Evolutionary conservation across 1,140 invertebrate genomes (phyloP), one percentile per base, ranked within the genome.

Genomic region (Drosophila nikananu): DNA sequence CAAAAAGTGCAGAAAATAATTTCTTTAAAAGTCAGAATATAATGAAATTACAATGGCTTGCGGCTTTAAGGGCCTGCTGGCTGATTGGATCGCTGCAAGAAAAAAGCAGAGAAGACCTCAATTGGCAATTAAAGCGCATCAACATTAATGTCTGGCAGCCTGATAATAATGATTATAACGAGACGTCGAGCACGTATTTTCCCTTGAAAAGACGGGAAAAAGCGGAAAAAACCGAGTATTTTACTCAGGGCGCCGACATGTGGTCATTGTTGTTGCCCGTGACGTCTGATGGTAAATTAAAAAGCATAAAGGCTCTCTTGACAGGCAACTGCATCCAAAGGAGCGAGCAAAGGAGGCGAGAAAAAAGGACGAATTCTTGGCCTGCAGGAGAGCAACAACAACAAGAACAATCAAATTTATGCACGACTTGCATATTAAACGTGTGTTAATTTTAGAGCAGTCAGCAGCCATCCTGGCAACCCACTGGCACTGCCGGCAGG

Each of bases 401-500:
- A 51, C 74, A 84, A 51, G 35, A 77, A 77, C 70, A 77, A 73
- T 58, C 73, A 77, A 87, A 89, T 87, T 89, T 89, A 89, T 89
- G 86, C 86, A 89, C 86, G 86, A 90, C 86, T 86, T 90, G 86
- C 86, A 89, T 89, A 89, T 90, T 89, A 89, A 89, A 90, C 86
- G 86, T 90, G 86, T 89, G 86, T 89, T 86, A 89, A 89, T 89
- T 91, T 89, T 89, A 90, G 86, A 89, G 82, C 74, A 84, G 75
- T 68, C 27, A 27, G 27, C 27, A 27, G 81, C 63, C 72, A 60
- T 49, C 57, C 57, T 30, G 37, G 62, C n/a, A 75, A 35, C n/a
- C 59, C 8, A 9, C 41, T 17, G 39, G 70, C 30, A 1, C 1
- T 9, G 46, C 17, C 13, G 41, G n/a, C 62, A 32, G 30, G 54